Conservation (phyloP, 2,888 invertebrate genomes). For the Hemicrepidius hirtus region DNA sequence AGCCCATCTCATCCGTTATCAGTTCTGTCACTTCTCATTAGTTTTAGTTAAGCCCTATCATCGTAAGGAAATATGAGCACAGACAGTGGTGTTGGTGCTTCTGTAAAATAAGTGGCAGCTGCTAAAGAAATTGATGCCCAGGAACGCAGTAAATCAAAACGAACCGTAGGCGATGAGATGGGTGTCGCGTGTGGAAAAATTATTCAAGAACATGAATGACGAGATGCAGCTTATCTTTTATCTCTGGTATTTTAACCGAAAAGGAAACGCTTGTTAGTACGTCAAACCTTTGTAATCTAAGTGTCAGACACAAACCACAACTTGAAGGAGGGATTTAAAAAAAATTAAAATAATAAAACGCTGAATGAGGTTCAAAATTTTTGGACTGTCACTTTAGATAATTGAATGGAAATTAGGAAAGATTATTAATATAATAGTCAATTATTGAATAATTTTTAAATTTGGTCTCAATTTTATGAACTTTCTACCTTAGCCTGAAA, state of each 20-base stretch:
- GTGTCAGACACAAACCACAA: too few species aligned
- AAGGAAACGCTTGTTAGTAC: neutral
- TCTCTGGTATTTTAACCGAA: constrained; percentile 4
- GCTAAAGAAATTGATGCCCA: constrained; percentile 7
- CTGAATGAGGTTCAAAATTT: too few species aligned
- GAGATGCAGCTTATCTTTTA: constrained; percentile 5
- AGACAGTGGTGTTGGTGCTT: neutral
- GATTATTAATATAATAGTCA: too few species aligned
- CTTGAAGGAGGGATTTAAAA: too few species aligned
- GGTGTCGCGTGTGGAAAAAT: neutral
- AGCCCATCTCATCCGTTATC: constrained; percentile 22
- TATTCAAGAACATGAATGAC: neutral
- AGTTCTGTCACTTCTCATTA: constrained; percentile 27
- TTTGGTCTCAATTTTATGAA: too few species aligned
- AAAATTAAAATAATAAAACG: too few species aligned
- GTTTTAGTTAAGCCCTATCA: constrained; percentile 15
- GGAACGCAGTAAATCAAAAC: constrained; percentile 1
- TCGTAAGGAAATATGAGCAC: constrained; percentile 15
- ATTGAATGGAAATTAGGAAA: too few species aligned
- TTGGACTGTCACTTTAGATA: too few species aligned
- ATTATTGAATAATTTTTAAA: too few species aligned
- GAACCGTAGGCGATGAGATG: neutral
- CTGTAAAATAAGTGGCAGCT: neutral
- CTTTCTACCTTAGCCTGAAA: too few species aligned
- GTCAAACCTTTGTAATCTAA: neutral